Percentiles rank a stretch among this genome's conserved stretches.
Evolutionary conservation across 2,113 vertebrate genomes (phyloP).

Genomic region (Anolis carolinensis): DNA sequence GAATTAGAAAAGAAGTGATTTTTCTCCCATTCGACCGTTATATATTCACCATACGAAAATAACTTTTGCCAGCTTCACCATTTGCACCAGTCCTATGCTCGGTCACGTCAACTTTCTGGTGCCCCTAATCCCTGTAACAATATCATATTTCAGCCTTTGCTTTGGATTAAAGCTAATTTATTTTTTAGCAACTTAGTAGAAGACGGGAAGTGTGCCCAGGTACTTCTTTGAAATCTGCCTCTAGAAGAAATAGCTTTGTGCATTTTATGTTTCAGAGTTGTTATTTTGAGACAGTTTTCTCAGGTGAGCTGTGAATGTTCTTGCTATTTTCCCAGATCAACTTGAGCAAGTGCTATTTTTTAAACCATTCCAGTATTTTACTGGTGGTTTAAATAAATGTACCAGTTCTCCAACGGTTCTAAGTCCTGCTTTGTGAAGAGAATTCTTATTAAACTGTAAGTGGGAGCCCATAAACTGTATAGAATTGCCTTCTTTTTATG

Average conservation of each 20-base stretch:
- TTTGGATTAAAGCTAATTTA: background rate
- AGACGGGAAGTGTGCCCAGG: background rate
- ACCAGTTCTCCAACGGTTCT: background rate
- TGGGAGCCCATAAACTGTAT: background rate
- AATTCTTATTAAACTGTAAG: background rate
- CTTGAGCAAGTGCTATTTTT: background rate
- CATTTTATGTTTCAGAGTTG: background rate
- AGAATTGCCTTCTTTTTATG: background rate
- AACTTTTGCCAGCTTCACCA: background rate
- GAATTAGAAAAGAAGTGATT: background rate
- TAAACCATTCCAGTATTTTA: background rate
- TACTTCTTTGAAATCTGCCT: background rate
- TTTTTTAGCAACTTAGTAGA: background rate
- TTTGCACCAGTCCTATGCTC: background rate
- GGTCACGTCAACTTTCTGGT: background rate
- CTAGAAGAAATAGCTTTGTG: background rate
- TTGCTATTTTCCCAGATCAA: background rate
- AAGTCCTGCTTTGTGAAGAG: background rate
- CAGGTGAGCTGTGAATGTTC: background rate
- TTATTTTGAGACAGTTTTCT: background rate
- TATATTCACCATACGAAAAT: too few relatives aligned
- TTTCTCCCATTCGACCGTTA: background rate
- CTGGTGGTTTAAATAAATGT: background rate
- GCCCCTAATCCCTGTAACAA: background rate
- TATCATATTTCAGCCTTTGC: background rate